Conservation (phyloP, 2,888 invertebrate species). For the Ichneumon xanthorius region DNA sequence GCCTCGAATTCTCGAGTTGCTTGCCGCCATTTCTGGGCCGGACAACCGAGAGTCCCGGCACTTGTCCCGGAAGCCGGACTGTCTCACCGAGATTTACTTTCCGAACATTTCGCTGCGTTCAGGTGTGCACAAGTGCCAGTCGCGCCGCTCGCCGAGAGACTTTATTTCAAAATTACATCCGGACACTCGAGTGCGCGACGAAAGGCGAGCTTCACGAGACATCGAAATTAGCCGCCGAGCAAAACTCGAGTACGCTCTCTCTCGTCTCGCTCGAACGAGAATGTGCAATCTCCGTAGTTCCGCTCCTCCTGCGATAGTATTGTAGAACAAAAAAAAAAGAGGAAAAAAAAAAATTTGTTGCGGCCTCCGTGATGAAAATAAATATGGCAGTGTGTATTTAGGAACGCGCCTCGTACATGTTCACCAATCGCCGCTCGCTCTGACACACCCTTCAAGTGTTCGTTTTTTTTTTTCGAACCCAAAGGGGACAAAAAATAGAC, state of each 20-base stretch:
- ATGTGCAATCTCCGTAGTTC: slow-evolving; percentile 27
- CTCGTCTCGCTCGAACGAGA: slow-evolving; percentile 10
- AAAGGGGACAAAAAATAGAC: slow-evolving; percentile 66
- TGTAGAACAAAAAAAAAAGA: neutral
- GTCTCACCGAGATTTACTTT: neutral
- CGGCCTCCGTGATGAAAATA: slow-evolving; percentile 44
- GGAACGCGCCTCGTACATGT: slow-evolving; percentile 65
- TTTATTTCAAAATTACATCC: neutral
- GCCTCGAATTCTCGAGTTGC: neutral
- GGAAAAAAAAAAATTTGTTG: slow-evolving; percentile 11
- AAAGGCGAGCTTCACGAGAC: neutral
- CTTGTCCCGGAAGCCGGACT: slow-evolving; percentile 8
- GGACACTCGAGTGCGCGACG: neutral
- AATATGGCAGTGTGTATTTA: slow-evolving; percentile 66
- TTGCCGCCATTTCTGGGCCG: slow-evolving; percentile 28
- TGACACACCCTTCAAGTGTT: slow-evolving; percentile 84
- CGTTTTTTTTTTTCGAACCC: slow-evolving; percentile 79
- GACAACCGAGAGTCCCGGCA: slow-evolving; percentile 2
- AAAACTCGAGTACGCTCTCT: neutral
- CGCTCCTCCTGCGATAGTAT: slow-evolving; percentile 1
- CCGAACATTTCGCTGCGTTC: neutral
- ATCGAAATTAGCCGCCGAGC: neutral
- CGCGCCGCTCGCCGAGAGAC: neutral
- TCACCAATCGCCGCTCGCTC: slow-evolving; percentile 76
- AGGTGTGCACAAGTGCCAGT: neutral